Evolutionary conservation across 2,797 vertebrate species (phyloP).

Genomic region (Anas georgica): DNA sequence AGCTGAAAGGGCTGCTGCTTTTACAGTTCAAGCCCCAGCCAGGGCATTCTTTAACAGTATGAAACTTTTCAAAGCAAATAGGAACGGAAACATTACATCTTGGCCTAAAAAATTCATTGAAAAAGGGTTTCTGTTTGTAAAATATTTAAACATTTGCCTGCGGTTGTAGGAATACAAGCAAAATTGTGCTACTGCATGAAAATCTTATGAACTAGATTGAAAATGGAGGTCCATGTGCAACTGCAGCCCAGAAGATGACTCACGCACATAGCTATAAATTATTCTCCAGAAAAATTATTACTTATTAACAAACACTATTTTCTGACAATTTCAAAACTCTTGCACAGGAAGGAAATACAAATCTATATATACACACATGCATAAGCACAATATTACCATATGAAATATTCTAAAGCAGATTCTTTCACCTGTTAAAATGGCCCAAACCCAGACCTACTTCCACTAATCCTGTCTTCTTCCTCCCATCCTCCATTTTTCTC

Average conservation of each 20-base stretch:
- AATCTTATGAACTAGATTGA: constrained; percentile 38
- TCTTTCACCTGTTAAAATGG: background rate
- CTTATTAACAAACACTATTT: background rate
- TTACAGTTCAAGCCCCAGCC: background rate
- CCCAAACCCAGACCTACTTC: background rate
- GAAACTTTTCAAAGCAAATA: constrained; percentile 37
- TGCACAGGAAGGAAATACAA: background rate
- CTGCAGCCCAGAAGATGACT: constrained; percentile 29
- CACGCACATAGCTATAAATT: background rate
- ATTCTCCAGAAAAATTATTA: background rate
- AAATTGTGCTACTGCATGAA: constrained; percentile 38
- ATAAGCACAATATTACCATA: accelerated
- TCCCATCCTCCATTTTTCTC: background rate
- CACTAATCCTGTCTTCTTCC: background rate
- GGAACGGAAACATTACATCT: constrained; percentile 21
- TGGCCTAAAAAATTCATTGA: constrained; percentile 49
- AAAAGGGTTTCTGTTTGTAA: constrained; percentile 45
- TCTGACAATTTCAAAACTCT: background rate
- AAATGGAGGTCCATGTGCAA: constrained; percentile 22
- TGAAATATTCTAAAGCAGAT: background rate
- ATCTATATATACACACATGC: background rate
- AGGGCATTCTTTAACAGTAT: background rate
- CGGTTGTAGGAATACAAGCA: constrained; percentile 31
- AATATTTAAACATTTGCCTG: constrained; percentile 66
- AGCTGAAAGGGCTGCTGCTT: background rate